Base-by-base conservation (phyloP, 2,888 invertebrate genomes). In the Argyra leucocephala region DNA sequence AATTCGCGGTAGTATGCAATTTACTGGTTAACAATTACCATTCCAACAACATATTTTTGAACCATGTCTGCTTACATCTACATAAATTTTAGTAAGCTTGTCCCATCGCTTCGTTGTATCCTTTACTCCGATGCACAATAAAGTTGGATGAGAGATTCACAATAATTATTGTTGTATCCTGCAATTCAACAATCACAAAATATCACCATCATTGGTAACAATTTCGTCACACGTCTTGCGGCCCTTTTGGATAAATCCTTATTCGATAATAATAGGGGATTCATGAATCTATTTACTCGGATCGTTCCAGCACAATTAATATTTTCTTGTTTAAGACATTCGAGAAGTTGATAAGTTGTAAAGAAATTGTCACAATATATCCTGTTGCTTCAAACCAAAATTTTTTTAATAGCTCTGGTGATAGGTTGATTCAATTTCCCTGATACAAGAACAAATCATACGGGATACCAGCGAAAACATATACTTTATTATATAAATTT, bases 381-480 rank as follows among this genome's bases (percentile, higher is more conserved):
- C n/a, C n/a, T n/a, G n/a, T n/a, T n/a, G n/a, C 31, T 21, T 31
- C 61, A 61, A 31, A 26, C 1, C 61, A 26, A 61, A n/a, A 31
- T 3, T 31, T 18, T n/a, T 26, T 21, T 9, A 21, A 2, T 21
- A 2, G 1, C n/a, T 4, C 7, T 9, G 18, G 6, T 3, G 61
- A 61, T 31, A n/a, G n/a, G 31, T 21, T 31, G 1, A 31, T 61
- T 22, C 6, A 31, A 18, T 1, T 18, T 21, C 61, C 61, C 5
- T 61, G 61, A 6, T 61, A 61, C n/a, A 61, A 31, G 1, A 31
- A 9, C 6, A 61, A 61, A 7, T 31, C 61, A 22, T 61, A 61
- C 1, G 61, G 21, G 9, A 31, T 26, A 15, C 61, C 61, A 3
- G 31, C 26, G 3, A 61, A n/a, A 12, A 61, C 26, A 21, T 31